A percentile compares a stretch with the other conserved stretches of the same genome.
Conservation (phyloP, 2,113 vertebrate species). For the Hemiprocne comata region DNA sequence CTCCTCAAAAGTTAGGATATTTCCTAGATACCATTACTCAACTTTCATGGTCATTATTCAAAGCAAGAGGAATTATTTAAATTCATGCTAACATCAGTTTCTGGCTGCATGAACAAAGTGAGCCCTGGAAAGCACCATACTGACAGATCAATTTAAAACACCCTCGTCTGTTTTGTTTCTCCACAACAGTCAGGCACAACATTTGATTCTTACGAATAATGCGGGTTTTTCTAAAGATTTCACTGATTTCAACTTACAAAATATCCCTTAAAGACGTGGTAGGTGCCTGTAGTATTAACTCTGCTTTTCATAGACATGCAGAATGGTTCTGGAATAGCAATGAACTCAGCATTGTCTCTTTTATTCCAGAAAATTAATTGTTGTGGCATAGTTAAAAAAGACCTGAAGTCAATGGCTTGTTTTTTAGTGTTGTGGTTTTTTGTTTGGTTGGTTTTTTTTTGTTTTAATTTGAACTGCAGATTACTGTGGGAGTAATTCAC, state of each 20-base stretch:
- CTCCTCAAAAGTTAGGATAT: constrained; percentile 17
- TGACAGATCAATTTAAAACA: constrained; percentile 63
- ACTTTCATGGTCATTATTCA: constrained; percentile 50
- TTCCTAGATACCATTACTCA: constrained; percentile 40
- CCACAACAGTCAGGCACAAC: neutral
- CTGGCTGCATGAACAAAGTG: constrained; percentile 35
- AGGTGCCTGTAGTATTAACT: neutral
- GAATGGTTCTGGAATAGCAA: constrained; percentile 38
- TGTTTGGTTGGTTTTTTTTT: too few species aligned
- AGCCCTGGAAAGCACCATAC: constrained; percentile 23
- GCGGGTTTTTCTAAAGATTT: constrained; percentile 37
- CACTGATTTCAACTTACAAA: constrained; percentile 14
- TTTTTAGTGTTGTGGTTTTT: neutral
- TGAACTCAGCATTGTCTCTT: constrained; percentile 13
- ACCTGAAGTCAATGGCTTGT: neutral
- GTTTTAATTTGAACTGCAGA: neutral
- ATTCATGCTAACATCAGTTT: constrained; percentile 57
- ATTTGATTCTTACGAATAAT: constrained; percentile 49
- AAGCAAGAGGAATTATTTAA: constrained; percentile 53
- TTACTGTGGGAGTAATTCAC: neutral
- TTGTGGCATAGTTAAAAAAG: constrained; percentile 21
- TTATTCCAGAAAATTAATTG: constrained; percentile 45
- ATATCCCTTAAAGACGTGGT: neutral
- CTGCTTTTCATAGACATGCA: neutral
- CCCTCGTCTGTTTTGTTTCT: constrained; percentile 41